These are phyloP conservation scores for Palythoa grandis DNA, from an alignment of 92 coral and sea anemone genomes.

Conservation along the genomic window DNA sequence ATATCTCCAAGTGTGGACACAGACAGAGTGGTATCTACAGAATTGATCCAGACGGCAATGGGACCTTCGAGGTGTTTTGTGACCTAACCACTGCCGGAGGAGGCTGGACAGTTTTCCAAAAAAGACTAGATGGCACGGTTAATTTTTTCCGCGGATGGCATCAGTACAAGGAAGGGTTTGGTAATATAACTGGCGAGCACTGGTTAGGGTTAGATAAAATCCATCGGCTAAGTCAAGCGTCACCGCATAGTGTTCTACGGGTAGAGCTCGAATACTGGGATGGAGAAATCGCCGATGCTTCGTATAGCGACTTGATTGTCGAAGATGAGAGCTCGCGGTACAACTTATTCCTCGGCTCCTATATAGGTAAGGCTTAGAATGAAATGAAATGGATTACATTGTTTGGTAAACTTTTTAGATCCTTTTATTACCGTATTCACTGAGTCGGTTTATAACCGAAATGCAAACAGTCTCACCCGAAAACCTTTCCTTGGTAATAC, in stretches of 20 bases:
- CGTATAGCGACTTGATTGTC: slow-evolving; percentile 13
- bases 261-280: slow-evolving; percentile 26
- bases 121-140: slow-evolving; percentile 46
- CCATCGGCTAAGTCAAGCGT: slow-evolving; percentile 18
- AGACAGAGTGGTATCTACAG: slow-evolving; percentile 25
- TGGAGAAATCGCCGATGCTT: neutral
- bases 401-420: too few relatives aligned
- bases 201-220: slow-evolving; percentile 46
- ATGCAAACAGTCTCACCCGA: too few relatives aligned
- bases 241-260: slow-evolving; percentile 7
- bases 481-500: too few relatives aligned
- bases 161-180: slow-evolving; percentile 45
- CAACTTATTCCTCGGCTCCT: neutral
- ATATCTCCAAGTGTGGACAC: slow-evolving; percentile 24
- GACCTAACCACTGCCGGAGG: slow-evolving; percentile 43
- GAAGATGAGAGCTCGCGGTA: slow-evolving; percentile 25
- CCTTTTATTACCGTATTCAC: too few relatives aligned
- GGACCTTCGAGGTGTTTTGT: slow-evolving; percentile 34
- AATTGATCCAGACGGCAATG: slow-evolving; percentile 49
- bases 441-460: too few relatives aligned
- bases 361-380: slow-evolving; percentile 9
- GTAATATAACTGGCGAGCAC: slow-evolving; percentile 26
- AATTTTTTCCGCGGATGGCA: slow-evolving; percentile 39
- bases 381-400: neutral
- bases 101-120: slow-evolving; percentile 45